Conservation (phyloP, 30 jellyfish, hydroid and myxozoan species). For the Cassiopea xamachana region DNA sequence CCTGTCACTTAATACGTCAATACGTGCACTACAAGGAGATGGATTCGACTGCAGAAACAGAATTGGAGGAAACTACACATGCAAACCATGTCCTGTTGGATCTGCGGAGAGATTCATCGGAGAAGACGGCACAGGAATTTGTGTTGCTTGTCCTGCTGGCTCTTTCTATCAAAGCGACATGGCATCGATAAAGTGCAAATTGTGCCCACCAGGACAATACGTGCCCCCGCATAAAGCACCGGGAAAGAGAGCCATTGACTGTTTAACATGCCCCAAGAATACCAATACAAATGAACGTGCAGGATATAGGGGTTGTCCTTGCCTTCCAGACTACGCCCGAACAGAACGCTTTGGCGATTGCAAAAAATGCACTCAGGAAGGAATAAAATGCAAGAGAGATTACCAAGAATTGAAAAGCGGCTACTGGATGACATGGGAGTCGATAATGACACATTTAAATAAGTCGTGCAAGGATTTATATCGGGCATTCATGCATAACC, state of each 20-base stretch:
- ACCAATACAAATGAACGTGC: slow-evolving; percentile 60
- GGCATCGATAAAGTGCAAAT: slow-evolving; percentile 52
- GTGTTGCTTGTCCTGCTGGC: slow-evolving; percentile 68
- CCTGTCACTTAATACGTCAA: neutral
- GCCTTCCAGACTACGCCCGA: slow-evolving; percentile 55
- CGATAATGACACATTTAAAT: neutral
- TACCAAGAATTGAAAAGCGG: slow-evolving; percentile 26
- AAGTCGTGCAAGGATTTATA: slow-evolving; percentile 14
- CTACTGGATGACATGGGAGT: slow-evolving; percentile 58
- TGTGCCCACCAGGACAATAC: slow-evolving; percentile 61
- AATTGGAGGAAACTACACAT: neutral
- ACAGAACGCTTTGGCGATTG: slow-evolving; percentile 52
- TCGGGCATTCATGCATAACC: slow-evolving; percentile 30
- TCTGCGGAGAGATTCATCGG: neutral
- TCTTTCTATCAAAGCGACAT: slow-evolving; percentile 67
- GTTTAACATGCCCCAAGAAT: slow-evolving; percentile 67
- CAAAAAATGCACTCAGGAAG: slow-evolving; percentile 24
- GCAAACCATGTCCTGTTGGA: slow-evolving; percentile 70
- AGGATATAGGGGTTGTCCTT: slow-evolving; percentile 67
- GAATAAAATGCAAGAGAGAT: slow-evolving; percentile 37
- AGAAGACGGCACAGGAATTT: neutral
- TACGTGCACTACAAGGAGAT: slow-evolving; percentile 3
- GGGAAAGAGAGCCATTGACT: slow-evolving; percentile 51
- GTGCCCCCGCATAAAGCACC: slow-evolving; percentile 55
- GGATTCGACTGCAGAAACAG: slow-evolving; percentile 46